Base-by-base conservation (phyloP, 2,888 invertebrate genomes). In the Onthophagus sagittarius region DNA sequence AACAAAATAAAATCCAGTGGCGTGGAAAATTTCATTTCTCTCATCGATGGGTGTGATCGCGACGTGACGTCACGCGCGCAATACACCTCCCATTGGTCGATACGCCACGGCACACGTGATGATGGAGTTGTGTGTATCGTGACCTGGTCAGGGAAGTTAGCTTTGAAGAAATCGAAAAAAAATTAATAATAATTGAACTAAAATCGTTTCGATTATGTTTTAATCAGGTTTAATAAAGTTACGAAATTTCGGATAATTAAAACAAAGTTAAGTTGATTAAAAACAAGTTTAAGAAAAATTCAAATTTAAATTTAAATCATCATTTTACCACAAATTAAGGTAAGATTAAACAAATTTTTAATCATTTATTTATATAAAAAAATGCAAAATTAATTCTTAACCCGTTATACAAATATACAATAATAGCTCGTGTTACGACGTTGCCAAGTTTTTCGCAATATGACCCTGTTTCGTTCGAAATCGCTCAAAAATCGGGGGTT, bases 61-160 rank as follows among this genome's bases (percentile, higher is more conserved):
- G 72, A 79, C 81, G 83, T 85, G 85, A 85, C 86, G 85, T 86
- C 86, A 85, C 85, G 85, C 85, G 85, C 85, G 79, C 77, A 78
- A 75, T 78, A 74, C 83, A 78, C 77, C 82, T 82, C 79, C 85
- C 82, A 86, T 86, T 86, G 86, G 86, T 86, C 85, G 86, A 86
- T 86, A 86, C 79, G 84, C 84, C 84, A 74, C 75, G 73, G 77
- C 78, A 79, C 79, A 80, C 79, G 79, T 80, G 79, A 80, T 79
- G 79, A 79, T 78, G 77, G 74, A 77, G 75, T 76, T 76, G 76
- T 76, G 72, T 76, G 76, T 67, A 31, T 77, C 77, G 84, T 84
- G 83, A 85, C 73, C 75, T 73, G 75, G 75, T 73, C 73, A 76
- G 79, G 39, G 39, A 53, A 23, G 23, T 23, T 23, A 3, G 23